Evolutionary conservation across 2,797 vertebrate genomes (phyloP).

Genomic region (Danio kyathit): DNA sequence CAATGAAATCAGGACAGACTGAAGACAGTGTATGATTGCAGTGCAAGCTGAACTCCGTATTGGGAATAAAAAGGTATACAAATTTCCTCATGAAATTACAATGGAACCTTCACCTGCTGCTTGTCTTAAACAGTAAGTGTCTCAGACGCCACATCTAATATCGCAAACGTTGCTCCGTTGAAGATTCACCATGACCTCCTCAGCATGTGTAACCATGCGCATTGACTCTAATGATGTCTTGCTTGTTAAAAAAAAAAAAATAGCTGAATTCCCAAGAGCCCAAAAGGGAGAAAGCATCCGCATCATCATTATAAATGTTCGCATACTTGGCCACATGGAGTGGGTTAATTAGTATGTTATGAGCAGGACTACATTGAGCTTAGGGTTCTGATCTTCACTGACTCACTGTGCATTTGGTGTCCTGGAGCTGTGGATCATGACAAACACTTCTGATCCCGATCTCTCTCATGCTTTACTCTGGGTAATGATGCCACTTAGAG

Average conservation of each 20-base stretch:
- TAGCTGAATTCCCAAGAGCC: constrained; percentile 29
- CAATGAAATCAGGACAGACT: constrained; percentile 1
- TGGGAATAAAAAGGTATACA: background rate
- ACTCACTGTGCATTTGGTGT: constrained; percentile 66
- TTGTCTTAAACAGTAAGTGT: background rate
- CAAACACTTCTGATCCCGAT: constrained; percentile 62
- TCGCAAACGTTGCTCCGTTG: background rate
- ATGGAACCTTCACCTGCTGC: background rate
- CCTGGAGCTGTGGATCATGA: constrained; percentile 58
- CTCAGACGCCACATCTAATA: background rate
- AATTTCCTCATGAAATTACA: constrained; percentile 4
- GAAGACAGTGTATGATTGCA: background rate
- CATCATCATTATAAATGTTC: constrained; percentile 64
- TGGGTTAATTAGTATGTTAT: constrained; percentile 73
- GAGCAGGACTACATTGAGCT: constrained; percentile 62
- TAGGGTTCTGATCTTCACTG: constrained; percentile 59
- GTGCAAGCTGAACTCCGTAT: background rate
- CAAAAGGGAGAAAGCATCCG: constrained; percentile 53
- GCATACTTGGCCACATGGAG: constrained; percentile 63
- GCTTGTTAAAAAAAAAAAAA: constrained; percentile 52
- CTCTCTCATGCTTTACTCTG: constrained; percentile 46
- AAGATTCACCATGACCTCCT: constrained; percentile 39
- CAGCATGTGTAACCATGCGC: constrained; percentile 39
- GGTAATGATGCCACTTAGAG: constrained; percentile 22
- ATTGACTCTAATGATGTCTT: constrained; percentile 61